These are phyloP conservation scores for Pandion haliaetus DNA, from an alignment of 2,113 vertebrate species.

Conservation along the genomic window DNA sequence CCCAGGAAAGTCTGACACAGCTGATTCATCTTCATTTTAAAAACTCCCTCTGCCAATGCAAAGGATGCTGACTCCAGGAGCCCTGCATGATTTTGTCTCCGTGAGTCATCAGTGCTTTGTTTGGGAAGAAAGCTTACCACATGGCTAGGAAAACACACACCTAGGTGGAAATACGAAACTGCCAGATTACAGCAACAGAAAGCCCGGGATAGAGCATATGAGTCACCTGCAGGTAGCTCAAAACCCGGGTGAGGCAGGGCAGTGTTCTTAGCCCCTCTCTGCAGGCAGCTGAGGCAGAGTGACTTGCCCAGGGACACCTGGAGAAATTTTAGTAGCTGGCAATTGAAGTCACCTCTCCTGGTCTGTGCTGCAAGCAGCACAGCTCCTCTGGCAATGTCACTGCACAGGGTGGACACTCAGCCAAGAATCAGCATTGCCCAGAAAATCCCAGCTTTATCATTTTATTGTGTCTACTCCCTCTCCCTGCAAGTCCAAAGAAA, in stretches of 20 bases:
- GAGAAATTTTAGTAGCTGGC: not conserved
- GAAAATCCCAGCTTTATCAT: accelerated
- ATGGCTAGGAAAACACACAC: accelerated
- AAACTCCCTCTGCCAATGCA: not conserved
- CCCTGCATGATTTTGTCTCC: not conserved
- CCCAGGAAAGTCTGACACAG: not conserved
- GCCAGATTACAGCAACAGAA: not conserved
- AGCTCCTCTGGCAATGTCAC: accelerated
- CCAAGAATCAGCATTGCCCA: accelerated
- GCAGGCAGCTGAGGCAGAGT: not conserved
- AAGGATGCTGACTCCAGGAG: not conserved
- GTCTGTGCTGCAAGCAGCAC: not conserved
- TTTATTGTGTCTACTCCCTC: accelerated
- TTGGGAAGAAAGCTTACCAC: not conserved
- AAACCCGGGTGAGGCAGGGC: accelerated
- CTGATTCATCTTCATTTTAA: not conserved
- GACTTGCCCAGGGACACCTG: not conserved
- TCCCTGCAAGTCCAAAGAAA: not conserved
- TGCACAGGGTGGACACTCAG: accelerated
- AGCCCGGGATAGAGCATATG: not conserved
- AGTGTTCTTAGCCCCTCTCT: not conserved
- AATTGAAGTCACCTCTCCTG: accelerated
- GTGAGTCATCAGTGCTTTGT: not conserved
- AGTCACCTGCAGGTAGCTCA: accelerated
- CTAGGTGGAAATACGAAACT: accelerated